Evolutionary conservation across 2,113 vertebrate species (phyloP).

Genomic region (Psilopsiagon aymara): DNA sequence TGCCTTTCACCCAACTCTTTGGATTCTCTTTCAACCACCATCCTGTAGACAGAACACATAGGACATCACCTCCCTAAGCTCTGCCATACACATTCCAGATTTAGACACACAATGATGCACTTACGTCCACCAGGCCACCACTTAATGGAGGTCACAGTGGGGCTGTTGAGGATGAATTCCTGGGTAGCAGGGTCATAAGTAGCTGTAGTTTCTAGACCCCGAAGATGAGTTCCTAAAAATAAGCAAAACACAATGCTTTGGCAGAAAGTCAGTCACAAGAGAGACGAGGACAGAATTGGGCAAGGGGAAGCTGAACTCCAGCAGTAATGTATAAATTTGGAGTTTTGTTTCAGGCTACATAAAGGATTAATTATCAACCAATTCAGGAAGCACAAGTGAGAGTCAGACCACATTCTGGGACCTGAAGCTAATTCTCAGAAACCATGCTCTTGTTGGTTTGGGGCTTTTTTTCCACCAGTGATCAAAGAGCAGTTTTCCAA

Average conservation of each 20-base stretch:
- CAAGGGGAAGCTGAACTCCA: slow-evolving; percentile 36
- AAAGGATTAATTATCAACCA: not conserved
- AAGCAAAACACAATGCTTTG: not conserved
- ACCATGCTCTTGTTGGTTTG: not conserved
- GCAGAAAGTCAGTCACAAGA: not conserved
- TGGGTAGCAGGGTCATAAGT: slow-evolving; percentile 92
- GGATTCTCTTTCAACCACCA: not conserved
- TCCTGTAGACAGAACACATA: not conserved
- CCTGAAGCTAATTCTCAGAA: not conserved
- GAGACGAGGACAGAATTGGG: not conserved
- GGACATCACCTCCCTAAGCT: not conserved
- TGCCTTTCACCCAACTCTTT: not conserved
- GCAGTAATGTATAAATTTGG: not conserved
- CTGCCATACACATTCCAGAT: not conserved
- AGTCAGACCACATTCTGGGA: not conserved
- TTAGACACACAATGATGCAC: slow-evolving; percentile 54
- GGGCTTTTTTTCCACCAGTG: not conserved
- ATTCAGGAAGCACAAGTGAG: not conserved
- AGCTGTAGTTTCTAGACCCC: slow-evolving; percentile 94
- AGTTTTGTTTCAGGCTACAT: not conserved
- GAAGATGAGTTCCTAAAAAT: slow-evolving; percentile 89
- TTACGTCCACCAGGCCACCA: slow-evolving; percentile 99
- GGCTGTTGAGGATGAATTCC: slow-evolving; percentile 95
- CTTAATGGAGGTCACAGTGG: slow-evolving; percentile 96
- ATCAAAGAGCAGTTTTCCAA: slow-evolving; percentile 28